phyloP scores from a whole-genome alignment of 2,888 invertebrate species.

The Conistra vaccinii region DNA sequence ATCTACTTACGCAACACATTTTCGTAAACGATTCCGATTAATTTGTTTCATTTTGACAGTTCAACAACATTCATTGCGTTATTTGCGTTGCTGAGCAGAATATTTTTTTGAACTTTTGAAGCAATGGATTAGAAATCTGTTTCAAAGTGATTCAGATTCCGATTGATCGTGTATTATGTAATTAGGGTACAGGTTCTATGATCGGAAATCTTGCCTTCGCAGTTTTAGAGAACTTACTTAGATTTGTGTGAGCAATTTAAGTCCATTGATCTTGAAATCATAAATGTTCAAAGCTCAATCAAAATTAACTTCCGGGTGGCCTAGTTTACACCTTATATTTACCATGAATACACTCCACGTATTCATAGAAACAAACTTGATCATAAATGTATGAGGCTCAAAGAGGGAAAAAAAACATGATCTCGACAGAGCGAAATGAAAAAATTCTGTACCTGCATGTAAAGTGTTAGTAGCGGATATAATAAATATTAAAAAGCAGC shows the following conservation, averaged over 20 bases:
- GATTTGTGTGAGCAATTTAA: neutral
- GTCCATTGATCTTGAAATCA: neutral
- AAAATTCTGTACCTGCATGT: constrained; percentile 33
- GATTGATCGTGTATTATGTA: too few relatives aligned
- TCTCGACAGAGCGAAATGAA: constrained; percentile 38
- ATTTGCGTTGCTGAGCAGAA: too few relatives aligned
- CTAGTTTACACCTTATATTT: constrained; percentile 9
- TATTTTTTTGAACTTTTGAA: too few relatives aligned
- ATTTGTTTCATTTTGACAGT: too few relatives aligned
- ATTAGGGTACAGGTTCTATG: neutral
- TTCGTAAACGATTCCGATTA: too few relatives aligned
- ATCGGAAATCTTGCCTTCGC: neutral
- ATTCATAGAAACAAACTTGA: constrained; percentile 34
- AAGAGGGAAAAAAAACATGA: constrained; percentile 27
- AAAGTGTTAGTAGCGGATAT: constrained; percentile 47
- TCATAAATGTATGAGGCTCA: constrained; percentile 35
- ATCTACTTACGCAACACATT: too few relatives aligned
- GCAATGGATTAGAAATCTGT: too few relatives aligned
- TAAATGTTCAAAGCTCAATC: neutral
- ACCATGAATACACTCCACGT: constrained; percentile 3
- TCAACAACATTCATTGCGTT: too few relatives aligned
- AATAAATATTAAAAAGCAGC: constrained; percentile 57
- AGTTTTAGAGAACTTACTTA: neutral
- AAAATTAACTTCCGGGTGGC: neutral
- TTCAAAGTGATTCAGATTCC: too few relatives aligned